Evolutionary conservation across 1,140 invertebrate genomes (phyloP), one percentile per base, ranked within the genome.

Genomic region (Agraylea sexmaculata): DNA sequence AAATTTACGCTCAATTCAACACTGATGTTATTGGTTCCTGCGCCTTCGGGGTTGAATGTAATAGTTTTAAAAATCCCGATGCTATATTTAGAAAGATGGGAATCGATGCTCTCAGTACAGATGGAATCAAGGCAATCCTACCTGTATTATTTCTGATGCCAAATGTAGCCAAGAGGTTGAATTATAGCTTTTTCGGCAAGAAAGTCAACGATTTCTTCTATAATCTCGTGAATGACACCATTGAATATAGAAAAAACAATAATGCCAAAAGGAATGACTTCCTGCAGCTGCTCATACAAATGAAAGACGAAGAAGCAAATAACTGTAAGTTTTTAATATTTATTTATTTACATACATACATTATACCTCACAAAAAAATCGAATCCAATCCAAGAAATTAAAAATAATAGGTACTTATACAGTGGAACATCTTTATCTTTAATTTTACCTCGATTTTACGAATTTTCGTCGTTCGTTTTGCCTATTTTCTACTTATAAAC

Each of bases 211-310:
- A 56, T 1, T 69, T 66, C 40, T 69, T 68, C 28, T 42, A 54
- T 37, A 41, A 53, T 0, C 40, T 61, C 3, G 57, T 66, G 0
- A 46, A 49, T 0, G 52, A 54, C 7, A 64, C 60, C 1, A 47
- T 65, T 0, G 52, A 59, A 2, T 55, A 64, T 49, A 50, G 66
- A 2, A 49, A 61, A 15, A 53, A 57, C 1, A 57, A 59, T 20
- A 49, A 49, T 1, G 42, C 62, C 0, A 50, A 50, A 16, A 47
- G 58, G 2, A 57, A 65, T 42, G 64, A 68, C 45, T 60, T 67
- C 13, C 46, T 67, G 8, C 54, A 65, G 28, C 42, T 58, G 16
- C 18, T 68, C 6, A 58, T 67, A 4, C 42, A 64, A 36, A 31
- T 62, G 33, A 51, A 51, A 37, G 46, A 54, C 19, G 47, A 46